A percentile compares a stretch with the other conserved stretches of the same genome.
Conservation (phyloP, 2,888 invertebrate genomes). For the Mimas tiliae region DNA sequence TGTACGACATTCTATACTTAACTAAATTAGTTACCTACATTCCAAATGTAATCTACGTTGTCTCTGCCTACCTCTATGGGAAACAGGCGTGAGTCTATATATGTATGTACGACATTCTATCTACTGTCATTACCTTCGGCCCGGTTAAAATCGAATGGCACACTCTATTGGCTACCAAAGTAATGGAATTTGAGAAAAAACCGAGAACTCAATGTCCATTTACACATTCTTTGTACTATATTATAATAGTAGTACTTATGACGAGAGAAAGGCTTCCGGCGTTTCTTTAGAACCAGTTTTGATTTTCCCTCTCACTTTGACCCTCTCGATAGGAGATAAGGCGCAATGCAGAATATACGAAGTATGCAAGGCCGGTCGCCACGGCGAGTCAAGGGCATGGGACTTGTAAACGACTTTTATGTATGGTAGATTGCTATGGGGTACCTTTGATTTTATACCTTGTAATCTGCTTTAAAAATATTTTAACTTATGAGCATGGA, state of each 20-base stretch:
- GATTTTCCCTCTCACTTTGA: slow-evolving; percentile 49
- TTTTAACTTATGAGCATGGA: neutral
- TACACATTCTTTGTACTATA: slow-evolving; percentile 21
- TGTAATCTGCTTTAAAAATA: slow-evolving; percentile 15
- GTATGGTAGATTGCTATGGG: neutral
- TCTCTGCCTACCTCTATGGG: too few species aligned
- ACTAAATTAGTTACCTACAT: too few species aligned
- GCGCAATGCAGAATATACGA: slow-evolving; percentile 53
- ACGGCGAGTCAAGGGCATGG: slow-evolving; percentile 46
- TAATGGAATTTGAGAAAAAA: neutral
- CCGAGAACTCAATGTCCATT: slow-evolving; percentile 14
- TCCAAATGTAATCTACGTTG: too few species aligned
- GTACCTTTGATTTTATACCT: neutral
- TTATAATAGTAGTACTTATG: slow-evolving; percentile 40
- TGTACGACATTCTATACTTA: too few species aligned
- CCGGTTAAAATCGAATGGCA: too few species aligned
- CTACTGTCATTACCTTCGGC: too few species aligned
- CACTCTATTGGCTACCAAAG: neutral
- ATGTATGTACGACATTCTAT: too few species aligned
- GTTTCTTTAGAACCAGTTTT: slow-evolving; percentile 63
- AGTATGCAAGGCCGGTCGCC: slow-evolving; percentile 52
- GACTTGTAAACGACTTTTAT: slow-evolving; percentile 11
- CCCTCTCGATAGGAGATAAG: slow-evolving; percentile 51
- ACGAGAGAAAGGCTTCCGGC: slow-evolving; percentile 72
- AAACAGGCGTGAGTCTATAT: too few species aligned